These are phyloP conservation scores for Oxytorus armatus DNA, from an alignment of 2,888 invertebrate species.

Conservation along the genomic window DNA sequence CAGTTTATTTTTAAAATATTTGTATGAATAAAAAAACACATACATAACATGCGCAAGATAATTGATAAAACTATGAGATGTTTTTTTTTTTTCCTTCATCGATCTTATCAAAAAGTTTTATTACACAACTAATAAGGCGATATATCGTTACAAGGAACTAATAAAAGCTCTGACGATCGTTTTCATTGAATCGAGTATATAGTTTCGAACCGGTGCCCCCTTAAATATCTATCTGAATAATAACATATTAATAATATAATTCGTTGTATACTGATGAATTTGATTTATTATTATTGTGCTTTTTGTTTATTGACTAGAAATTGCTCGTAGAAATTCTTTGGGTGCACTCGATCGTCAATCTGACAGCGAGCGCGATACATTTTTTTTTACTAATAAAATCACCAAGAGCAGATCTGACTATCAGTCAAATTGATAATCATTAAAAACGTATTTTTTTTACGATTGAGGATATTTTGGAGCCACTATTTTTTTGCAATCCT, in stretches of 20 bases:
- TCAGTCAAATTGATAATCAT: constrained; percentile 8
- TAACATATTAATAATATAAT: constrained; percentile 11
- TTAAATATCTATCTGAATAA: constrained; percentile 26
- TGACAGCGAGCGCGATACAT: constrained; percentile 13
- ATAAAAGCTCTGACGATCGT: constrained; percentile 65
- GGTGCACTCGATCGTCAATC: constrained; percentile 18
- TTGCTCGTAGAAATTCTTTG: constrained; percentile 21
- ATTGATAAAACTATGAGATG: constrained; percentile 65
- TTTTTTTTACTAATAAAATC: constrained; percentile 15
- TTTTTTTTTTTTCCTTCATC: constrained; percentile 45
- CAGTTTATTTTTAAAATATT: constrained; percentile 82
- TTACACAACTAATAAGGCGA: constrained; percentile 70
- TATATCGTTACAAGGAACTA: constrained; percentile 74
- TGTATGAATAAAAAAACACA: constrained; percentile 82
- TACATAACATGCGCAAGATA: constrained; percentile 82
- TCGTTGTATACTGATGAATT: constrained; percentile 43
- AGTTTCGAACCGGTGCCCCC: constrained; percentile 39
- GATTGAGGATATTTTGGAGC: not conserved
- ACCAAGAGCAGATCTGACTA: not conserved
- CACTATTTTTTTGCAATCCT: too few relatives aligned
- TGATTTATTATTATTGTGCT: constrained; percentile 42
- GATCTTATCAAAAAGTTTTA: constrained; percentile 67
- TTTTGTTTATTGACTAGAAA: constrained; percentile 58
- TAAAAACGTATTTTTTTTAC: not conserved
- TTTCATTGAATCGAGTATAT: constrained; percentile 36